Percentiles rank a stretch among this genome's conserved stretches.
phyloP scores from a whole-genome alignment of 2,888 invertebrate genomes.

The Drosophila hawaiiensis region DNA sequence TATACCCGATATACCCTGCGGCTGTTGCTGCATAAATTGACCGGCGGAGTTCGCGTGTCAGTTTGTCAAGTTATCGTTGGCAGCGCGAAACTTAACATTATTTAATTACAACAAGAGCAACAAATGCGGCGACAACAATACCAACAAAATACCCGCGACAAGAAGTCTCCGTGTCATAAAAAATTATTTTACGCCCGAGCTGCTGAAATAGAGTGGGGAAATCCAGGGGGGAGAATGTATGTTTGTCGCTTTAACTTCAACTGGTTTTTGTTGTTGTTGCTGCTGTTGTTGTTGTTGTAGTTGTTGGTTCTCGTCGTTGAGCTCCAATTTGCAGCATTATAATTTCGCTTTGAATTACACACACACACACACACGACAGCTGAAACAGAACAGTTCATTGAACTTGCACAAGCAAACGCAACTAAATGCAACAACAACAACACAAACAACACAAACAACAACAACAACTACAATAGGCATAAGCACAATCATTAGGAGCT shows the following conservation, averaged over 20 bases:
- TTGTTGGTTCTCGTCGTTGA: conserved; percentile 36
- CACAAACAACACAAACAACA: conserved; percentile 20
- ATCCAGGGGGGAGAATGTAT: neutral
- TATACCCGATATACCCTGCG: neutral
- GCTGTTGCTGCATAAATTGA: conserved; percentile 32
- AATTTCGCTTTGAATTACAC: conserved; percentile 74
- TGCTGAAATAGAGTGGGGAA: conserved; percentile 20
- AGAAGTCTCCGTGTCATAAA: conserved; percentile 72
- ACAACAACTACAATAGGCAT: conserved; percentile 52
- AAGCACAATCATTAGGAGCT: conserved; percentile 66
- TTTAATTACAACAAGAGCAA: conserved; percentile 73
- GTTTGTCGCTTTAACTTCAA: conserved; percentile 46
- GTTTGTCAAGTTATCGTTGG: conserved; percentile 56
- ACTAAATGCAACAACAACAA: conserved; percentile 22
- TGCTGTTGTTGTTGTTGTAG: conserved; percentile 31
- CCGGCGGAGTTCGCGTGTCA: conserved; percentile 61
- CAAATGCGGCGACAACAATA: conserved; percentile 70
- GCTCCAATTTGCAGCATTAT: conserved; percentile 70
- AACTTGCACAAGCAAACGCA: conserved; percentile 43
- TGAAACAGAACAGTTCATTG: conserved; percentile 47
- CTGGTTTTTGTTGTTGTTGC: conserved; percentile 56
- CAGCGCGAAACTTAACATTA: conserved; percentile 66
- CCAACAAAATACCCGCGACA: conserved; percentile 40
- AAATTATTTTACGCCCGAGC: conserved; percentile 61
- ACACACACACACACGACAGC: conserved; percentile 36